Percentiles rank a stretch among this genome's conserved stretches.
Evolutionary conservation across 2,113 vertebrate genomes (phyloP).

Genomic region (Todiramphus chloris): DNA sequence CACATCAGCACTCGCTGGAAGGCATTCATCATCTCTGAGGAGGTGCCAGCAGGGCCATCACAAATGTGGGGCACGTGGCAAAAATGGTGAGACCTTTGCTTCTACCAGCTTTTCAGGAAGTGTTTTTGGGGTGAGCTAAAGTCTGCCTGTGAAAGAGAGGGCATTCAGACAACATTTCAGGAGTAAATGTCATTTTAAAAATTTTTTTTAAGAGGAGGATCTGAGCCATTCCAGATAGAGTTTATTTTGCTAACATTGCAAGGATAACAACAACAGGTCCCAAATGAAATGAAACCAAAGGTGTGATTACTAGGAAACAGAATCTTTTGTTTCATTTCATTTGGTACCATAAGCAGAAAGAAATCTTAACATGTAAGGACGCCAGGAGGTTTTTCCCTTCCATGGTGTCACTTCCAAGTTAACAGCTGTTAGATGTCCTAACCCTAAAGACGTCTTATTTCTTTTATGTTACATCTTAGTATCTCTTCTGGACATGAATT

Average conservation of each 20-base stretch:
- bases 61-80: background rate
- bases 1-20: background rate
- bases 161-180: background rate
- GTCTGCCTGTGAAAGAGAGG: background rate
- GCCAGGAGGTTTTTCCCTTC: background rate
- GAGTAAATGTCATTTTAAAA: background rate
- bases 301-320: background rate
- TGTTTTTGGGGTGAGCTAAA: background rate
- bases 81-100: background rate
- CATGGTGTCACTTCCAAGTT: background rate
- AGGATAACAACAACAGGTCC: background rate
- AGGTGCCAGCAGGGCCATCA: background rate
- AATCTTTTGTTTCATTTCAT: background rate
- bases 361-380: background rate
- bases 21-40: background rate
- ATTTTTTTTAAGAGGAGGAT: background rate
- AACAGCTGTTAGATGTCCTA: background rate
- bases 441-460: background rate
- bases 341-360: background rate
- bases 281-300: background rate
- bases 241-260: background rate
- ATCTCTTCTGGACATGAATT: background rate
- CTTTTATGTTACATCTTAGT: background rate
- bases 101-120: background rate
- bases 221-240: background rate